phyloP scores from a whole-genome alignment of 1,140 invertebrate genomes.

The Drosophila arawakana region DNA sequence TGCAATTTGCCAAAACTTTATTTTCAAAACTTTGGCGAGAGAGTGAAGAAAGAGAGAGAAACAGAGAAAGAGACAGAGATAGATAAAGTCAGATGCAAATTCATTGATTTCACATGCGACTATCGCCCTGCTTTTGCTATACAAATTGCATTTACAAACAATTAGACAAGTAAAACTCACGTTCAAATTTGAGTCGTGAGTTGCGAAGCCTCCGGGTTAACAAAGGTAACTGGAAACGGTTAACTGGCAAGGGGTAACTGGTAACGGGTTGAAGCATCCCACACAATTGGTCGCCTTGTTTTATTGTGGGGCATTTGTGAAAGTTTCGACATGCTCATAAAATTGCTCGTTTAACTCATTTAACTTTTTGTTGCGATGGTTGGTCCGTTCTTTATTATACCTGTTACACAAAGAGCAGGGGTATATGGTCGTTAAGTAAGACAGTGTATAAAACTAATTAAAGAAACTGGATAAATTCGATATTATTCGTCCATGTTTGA shows the following conservation, averaged over 20 bases:
- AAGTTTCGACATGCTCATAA: conserved; percentile 76
- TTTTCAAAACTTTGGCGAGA: conserved; percentile 9
- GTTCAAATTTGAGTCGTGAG: conserved; percentile 29
- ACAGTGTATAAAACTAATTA: no score
- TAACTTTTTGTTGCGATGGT: conserved; percentile 71
- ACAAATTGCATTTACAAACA: conserved; percentile 63
- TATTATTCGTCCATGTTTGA: no score
- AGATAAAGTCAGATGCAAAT: conserved; percentile 35
- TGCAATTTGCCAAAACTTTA: conserved; percentile 21
- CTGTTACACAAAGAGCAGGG: no score
- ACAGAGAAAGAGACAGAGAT: not conserved
- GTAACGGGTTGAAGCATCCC: conserved; percentile 20
- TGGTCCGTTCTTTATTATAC: conserved; percentile 39
- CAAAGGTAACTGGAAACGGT: conserved; percentile 15
- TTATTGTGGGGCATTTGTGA: conserved; percentile 61
- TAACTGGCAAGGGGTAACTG: conserved; percentile 15
- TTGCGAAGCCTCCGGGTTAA: conserved; percentile 21
- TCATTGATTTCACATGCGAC: conserved; percentile 45
- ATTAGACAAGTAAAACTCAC: conserved; percentile 60
- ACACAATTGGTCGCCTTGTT: conserved; percentile 46
- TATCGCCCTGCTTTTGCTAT: conserved; percentile 18
- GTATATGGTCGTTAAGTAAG: no score
- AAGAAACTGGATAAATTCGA: no score
- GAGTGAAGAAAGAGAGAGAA: conserved; percentile 1
- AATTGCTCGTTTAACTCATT: conserved; percentile 84